Evolutionary conservation across 2,113 vertebrate species (phyloP), one percentile per base, ranked within the genome.

Genomic region (Perognathus longimembris): DNA sequence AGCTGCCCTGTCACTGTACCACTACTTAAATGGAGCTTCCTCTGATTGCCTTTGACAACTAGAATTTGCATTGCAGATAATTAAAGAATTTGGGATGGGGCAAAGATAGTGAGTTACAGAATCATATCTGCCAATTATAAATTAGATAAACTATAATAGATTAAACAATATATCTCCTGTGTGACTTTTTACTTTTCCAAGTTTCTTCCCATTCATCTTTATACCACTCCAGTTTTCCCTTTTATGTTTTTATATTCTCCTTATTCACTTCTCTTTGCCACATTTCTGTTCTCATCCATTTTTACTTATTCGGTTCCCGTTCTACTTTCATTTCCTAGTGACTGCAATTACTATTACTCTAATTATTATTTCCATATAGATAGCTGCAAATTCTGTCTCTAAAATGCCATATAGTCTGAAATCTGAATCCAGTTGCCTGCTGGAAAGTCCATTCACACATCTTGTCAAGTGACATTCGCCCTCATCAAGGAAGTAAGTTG

Each of bases 241-340:
- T 40, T 73, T 36, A 9, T 61, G 82, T 85, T 79, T 14, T 89
- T n/a, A n/a, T n/a, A n/a, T n/a, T n/a, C n/a, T n/a, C 71, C 89
- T 88, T 70, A 42, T 67, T 77, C 38, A 69, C 12, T 7, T 67
- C 22, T 85, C 69, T 38, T 85, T 36, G 66, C 71, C 71, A 82
- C 22, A 32, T 86, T 88, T 70, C 45, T 85, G 28, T 86, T 66
- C 32, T 74, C 50, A 32, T 71, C 57, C 80, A 0, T 66, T 83
- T 85, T 38, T 10, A 64, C 59, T 90, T 24, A 54, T 45, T 45
- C 9, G 9, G 45, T 45, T 45, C 32, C 63, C 50, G 28, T 12
- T 71, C 57, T 85, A 0, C 66, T 83, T 85, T 42, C 15, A 59
- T 59, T 90, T 24, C 28, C 32, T 59, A 54, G 22, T 59, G n/a